phyloP scores from a whole-genome alignment of 2,797 vertebrate species.

The Lagodon rhomboides region DNA sequence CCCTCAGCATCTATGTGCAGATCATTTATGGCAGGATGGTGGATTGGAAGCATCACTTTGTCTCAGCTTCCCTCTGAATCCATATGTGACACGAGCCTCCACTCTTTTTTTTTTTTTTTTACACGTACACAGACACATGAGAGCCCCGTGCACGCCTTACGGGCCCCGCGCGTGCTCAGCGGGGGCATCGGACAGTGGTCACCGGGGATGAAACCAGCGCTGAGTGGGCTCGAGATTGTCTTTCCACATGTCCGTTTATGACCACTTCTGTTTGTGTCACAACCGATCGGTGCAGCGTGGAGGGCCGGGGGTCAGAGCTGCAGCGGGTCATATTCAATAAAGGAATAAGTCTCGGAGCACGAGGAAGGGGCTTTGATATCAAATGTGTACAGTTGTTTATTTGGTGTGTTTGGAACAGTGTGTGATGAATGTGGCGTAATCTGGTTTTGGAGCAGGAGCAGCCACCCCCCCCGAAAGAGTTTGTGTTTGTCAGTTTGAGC shows the following conservation, averaged over 20 bases:
- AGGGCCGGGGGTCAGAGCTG: conserved; percentile 57
- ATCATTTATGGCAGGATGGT: conserved; percentile 71
- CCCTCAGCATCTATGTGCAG: conserved; percentile 69
- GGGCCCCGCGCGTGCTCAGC: conserved; percentile 6
- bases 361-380: conserved; percentile 15
- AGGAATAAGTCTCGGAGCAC: conserved; percentile 11
- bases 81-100: conserved; percentile 38
- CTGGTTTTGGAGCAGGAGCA: conserved; percentile 9
- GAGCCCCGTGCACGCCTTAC: neutral
- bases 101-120: conserved; percentile 28
- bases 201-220: conserved; percentile 40
- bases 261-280: conserved; percentile 57
- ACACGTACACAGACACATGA: conserved; percentile 4
- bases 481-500: conserved; percentile 24
- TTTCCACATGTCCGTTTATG: conserved; percentile 55
- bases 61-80: conserved; percentile 60
- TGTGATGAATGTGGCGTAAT: conserved; percentile 3
- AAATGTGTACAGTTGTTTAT: neutral
- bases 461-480: neutral
- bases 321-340: conserved; percentile 53
- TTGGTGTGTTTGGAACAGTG: neutral
- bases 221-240: conserved; percentile 46
- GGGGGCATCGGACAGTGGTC: conserved; percentile 38
- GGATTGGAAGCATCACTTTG: conserved; percentile 74
- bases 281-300: conserved; percentile 34